Evolutionary conservation across 2,888 invertebrate species (phyloP), one percentile per base, ranked within the genome.

Genomic region (Choreutis nemorana): DNA sequence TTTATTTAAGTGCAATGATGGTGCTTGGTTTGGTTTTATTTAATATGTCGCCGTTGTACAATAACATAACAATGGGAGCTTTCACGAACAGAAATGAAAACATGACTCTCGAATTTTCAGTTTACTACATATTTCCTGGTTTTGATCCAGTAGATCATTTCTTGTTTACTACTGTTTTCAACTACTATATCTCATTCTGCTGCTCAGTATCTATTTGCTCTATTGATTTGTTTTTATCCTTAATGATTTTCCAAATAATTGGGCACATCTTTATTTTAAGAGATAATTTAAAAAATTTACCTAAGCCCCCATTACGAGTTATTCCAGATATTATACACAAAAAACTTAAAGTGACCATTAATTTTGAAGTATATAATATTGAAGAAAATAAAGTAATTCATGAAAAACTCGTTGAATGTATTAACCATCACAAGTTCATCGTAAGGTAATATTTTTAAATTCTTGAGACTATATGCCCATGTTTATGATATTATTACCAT

Each of bases 231-330:
- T 29, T 35, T 13, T 7, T 41, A 4, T 29, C 28, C 5, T 10
- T 44, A 4, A 26, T 41, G 20, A 30, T 39, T 8, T 33, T 44
- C 14, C 40, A 44, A 34, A 30, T 44, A 6, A 35, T 41, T 9
- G 43, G 37, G 2, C 43, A 41, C 21, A 37, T 44, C 7, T 14
- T 30, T 2, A 32, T 34, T 14, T 21, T 43, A 16, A 33, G 25
- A 15, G 8, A 28, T 6, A 34, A 34, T 14, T n/a, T 41, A n/a
- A 23, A 32, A 15, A 28, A 23, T 20, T 14, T 36, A 4, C 27
- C 33, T 8, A 11, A 14, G 7, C 32, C 35, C 14, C 23, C 29
- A n/a, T n/a, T n/a, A n/a, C n/a, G n/a, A n/a, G n/a, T n/a, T n/a
- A n/a, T n/a, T 23, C 28, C 25, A 18, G 4, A 31, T 11, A 29